phyloP scores from a whole-genome alignment of 2,113 vertebrate species.

The Malurus melanocephalus region DNA sequence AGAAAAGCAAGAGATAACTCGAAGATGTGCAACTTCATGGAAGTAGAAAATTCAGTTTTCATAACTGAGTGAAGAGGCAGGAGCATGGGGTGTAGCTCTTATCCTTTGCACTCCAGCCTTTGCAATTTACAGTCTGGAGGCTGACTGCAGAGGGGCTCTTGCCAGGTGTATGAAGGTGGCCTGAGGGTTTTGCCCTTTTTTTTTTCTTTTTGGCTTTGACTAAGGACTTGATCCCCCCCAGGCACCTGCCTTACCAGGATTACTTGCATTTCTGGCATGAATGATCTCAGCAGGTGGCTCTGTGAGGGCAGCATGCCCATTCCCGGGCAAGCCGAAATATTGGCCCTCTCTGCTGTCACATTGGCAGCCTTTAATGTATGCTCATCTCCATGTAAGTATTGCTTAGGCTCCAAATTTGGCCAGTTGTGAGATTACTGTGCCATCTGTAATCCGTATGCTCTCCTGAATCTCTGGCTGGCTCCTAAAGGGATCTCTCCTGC shows the following conservation, averaged over 20 bases:
- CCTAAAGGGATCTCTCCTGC: neutral
- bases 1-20: neutral
- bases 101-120: rapidly evolving
- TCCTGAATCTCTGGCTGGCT: neutral
- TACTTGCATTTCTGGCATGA: slow-evolving; percentile 24
- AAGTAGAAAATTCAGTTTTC: neutral
- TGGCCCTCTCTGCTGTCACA: slow-evolving; percentile 13
- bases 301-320: neutral
- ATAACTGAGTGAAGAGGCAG: neutral
- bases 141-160: neutral
- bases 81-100: neutral
- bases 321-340: neutral
- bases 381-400: slow-evolving; percentile 40
- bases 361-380: slow-evolving; percentile 8
- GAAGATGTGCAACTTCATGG: neutral
- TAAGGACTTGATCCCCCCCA: neutral
- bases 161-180: neutral
- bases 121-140: neutral
- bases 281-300: slow-evolving; percentile 34
- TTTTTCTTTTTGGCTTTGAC: neutral
- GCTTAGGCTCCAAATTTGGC: neutral
- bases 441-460: neutral
- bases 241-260: slow-evolving; percentile 12
- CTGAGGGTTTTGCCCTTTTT: neutral
- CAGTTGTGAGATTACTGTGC: slow-evolving; percentile 27